A percentile compares a stretch with the other conserved stretches of the same genome.
Evolutionary conservation across 2,797 vertebrate genomes (phyloP).

Genomic region (Pseudocheirus occidentalis): DNA sequence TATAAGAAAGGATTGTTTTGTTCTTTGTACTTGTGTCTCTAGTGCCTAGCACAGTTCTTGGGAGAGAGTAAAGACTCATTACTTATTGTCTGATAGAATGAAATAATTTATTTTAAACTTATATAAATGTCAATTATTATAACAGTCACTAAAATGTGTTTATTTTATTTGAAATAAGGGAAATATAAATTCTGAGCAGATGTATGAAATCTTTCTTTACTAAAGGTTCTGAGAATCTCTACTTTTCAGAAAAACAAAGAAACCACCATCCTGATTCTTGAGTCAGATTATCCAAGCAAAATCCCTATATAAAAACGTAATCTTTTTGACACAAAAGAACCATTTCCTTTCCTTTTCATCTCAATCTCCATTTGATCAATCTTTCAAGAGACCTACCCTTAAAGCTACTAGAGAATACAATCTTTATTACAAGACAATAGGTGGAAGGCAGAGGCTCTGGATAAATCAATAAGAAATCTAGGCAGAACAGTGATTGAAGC

Average conservation of each 20-base stretch:
- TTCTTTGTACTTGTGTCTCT: background rate
- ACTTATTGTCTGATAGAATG: background rate
- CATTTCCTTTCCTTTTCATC: background rate
- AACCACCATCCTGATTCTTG: background rate
- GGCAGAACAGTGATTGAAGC: background rate
- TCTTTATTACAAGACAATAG: background rate
- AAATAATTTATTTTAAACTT: background rate
- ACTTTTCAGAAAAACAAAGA: background rate
- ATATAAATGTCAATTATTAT: background rate
- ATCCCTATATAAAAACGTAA: background rate
- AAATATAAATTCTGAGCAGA: background rate
- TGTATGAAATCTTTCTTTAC: background rate
- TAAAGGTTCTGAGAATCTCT: background rate
- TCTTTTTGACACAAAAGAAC: background rate
- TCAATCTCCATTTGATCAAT: background rate
- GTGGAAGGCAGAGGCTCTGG: background rate
- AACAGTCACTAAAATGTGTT: background rate
- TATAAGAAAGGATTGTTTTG: background rate
- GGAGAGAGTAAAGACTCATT: background rate
- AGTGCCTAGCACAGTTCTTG: background rate
- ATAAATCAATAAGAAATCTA: slow-evolving; percentile 4
- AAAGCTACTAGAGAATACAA: background rate
- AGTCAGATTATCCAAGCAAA: background rate
- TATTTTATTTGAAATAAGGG: background rate
- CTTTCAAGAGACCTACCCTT: background rate